Percentiles rank a stretch among this genome's conserved stretches.
Conservation (phyloP, 2,888 invertebrate genomes). For the Timema cristinae region DNA sequence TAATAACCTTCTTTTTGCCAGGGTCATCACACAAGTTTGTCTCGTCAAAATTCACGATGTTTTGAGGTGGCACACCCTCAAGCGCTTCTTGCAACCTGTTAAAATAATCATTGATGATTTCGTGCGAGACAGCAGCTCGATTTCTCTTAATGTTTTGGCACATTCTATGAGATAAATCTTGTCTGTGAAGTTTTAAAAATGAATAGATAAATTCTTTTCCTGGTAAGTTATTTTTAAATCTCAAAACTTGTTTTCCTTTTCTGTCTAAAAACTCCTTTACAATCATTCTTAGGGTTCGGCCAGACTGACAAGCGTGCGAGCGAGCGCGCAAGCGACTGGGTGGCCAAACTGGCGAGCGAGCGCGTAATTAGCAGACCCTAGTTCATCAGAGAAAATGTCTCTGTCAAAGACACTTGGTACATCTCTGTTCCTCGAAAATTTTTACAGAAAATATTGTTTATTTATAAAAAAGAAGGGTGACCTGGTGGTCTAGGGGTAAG, state of each 20-base stretch:
- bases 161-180: neutral
- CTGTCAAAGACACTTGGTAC: too few relatives aligned
- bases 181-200: conserved; percentile 9
- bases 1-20: conserved; percentile 15
- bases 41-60: conserved; percentile 19
- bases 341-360: too few relatives aligned
- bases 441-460: too few relatives aligned
- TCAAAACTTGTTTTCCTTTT: conserved; percentile 8
- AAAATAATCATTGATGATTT: conserved; percentile 15
- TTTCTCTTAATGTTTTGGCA: conserved; percentile 15
- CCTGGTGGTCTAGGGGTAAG: too few relatives aligned
- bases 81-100: neutral
- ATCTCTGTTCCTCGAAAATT: too few relatives aligned
- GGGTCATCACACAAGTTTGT: conserved; percentile 10
- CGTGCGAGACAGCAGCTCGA: neutral
- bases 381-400: too few relatives aligned
- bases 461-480: too few relatives aligned
- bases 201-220: conserved; percentile 7
- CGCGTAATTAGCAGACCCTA: too few relatives aligned
- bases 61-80: conserved; percentile 5
- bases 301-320: too few relatives aligned
- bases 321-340: too few relatives aligned
- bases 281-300: too few relatives aligned
- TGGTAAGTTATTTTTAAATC: conserved; percentile 12
- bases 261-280: conserved; percentile 7